Conservation (phyloP, 1,140 invertebrate genomes). For the Anastrepha ludens region DNA sequence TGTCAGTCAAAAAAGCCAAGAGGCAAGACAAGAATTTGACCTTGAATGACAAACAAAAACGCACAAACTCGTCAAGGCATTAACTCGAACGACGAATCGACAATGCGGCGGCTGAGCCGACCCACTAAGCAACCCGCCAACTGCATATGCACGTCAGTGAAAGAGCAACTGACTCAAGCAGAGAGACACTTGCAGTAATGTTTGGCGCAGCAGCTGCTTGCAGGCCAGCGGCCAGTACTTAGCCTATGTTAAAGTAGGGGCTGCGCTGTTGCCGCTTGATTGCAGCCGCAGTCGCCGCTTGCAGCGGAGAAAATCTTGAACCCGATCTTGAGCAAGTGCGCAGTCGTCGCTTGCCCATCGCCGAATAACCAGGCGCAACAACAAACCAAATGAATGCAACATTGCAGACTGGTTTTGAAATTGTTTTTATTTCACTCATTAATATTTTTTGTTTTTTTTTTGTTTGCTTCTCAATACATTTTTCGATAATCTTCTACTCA, state of each 20-base stretch:
- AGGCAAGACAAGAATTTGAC: constrained; percentile 19
- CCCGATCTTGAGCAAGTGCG: constrained; percentile 55
- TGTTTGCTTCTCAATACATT: not conserved
- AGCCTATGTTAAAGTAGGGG: not conserved
- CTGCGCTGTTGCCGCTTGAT: not conserved
- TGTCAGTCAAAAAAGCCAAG: not conserved
- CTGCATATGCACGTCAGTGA: not conserved
- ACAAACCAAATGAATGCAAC: not conserved
- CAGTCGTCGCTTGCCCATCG: not conserved
- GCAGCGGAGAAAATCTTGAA: constrained; percentile 48
- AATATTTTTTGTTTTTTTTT: not conserved
- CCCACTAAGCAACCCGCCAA: not conserved
- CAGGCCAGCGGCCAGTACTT: not conserved
- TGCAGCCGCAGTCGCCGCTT: not conserved
- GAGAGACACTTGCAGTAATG: not conserved
- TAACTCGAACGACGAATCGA: not conserved
- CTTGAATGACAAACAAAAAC: constrained; percentile 17
- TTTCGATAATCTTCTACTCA: not conserved
- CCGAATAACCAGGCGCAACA: not conserved
- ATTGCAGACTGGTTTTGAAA: not conserved
- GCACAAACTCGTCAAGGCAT: not conserved
- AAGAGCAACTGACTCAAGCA: constrained; percentile 14
- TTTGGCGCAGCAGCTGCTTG: not conserved
- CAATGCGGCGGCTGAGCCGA: not conserved
- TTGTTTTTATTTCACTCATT: not conserved